These are phyloP conservation scores for Numenius phaeopus DNA, from an alignment of 2,797 vertebrate species.

Conservation along the genomic window DNA sequence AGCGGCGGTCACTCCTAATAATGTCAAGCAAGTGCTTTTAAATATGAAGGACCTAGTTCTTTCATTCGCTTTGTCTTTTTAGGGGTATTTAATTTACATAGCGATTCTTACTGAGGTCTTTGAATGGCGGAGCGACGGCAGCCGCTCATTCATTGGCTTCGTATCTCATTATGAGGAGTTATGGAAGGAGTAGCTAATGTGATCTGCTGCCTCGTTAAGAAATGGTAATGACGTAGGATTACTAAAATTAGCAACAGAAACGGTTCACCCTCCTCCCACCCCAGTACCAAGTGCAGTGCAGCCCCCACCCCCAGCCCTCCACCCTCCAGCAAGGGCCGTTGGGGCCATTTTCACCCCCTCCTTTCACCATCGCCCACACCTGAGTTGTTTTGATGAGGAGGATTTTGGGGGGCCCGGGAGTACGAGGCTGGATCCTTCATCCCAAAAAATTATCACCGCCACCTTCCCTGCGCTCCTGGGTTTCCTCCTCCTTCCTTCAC, in stretches of 20 bases:
- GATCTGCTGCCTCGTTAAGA: background rate
- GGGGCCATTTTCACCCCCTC: background rate
- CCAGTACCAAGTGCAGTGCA: background rate
- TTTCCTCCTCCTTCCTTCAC: background rate
- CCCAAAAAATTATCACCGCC: background rate
- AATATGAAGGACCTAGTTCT: background rate
- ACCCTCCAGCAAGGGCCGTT: background rate
- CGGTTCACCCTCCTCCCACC: background rate
- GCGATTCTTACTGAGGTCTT: background rate
- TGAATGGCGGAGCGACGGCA: background rate
- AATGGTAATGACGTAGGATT: background rate
- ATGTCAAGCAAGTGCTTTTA: background rate
- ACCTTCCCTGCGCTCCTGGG: background rate
- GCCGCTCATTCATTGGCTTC: background rate
- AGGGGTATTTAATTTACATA: background rate
- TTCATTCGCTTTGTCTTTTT: background rate
- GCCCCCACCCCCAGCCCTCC: background rate
- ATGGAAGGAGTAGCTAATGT: background rate
- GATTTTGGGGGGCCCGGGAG: background rate
- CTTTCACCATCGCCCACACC: background rate
- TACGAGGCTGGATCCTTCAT: background rate
- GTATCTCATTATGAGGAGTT: background rate
- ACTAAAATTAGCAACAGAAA: background rate
- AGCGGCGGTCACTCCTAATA: background rate
- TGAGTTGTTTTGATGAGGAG: background rate